Conservation (phyloP, 2,113 vertebrate genomes). For the Campylomormyrus numenius region DNA sequence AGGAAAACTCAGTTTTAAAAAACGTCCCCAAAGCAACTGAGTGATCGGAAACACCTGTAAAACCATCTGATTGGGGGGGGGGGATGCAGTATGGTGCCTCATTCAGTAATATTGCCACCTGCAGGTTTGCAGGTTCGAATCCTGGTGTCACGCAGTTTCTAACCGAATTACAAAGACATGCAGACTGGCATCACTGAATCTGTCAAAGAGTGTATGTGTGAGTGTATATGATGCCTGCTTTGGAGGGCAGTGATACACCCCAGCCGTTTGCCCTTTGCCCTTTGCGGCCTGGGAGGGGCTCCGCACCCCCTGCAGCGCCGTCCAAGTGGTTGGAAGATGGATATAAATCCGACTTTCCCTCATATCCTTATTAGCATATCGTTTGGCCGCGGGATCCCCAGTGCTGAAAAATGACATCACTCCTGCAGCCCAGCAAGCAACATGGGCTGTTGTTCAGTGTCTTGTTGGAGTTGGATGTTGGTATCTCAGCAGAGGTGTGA, state of each 20-base stretch:
- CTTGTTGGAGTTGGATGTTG: conserved; percentile 65
- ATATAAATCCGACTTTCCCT: not conserved
- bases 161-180: not conserved
- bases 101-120: not conserved
- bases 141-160: not conserved
- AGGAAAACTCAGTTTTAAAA: not conserved
- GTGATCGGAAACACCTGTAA: not conserved
- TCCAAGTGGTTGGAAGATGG: not conserved
- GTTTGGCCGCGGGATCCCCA: conserved; percentile 31
- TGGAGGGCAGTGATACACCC: not conserved
- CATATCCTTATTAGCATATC: not conserved
- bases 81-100: not conserved
- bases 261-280: not conserved
- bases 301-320: too few species aligned
- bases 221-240: not conserved
- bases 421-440: conserved; percentile 56
- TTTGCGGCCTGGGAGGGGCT: not conserved
- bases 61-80: not conserved
- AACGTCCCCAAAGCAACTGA: not conserved
- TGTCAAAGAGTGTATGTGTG: not conserved
- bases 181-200: not conserved
- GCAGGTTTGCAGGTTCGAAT: not conserved
- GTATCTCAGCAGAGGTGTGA: conserved; percentile 67
- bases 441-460: conserved; percentile 59
- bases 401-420: conserved; percentile 45